phyloP scores from a whole-genome alignment of 1,140 invertebrate species.

The Drosophila azteca region DNA sequence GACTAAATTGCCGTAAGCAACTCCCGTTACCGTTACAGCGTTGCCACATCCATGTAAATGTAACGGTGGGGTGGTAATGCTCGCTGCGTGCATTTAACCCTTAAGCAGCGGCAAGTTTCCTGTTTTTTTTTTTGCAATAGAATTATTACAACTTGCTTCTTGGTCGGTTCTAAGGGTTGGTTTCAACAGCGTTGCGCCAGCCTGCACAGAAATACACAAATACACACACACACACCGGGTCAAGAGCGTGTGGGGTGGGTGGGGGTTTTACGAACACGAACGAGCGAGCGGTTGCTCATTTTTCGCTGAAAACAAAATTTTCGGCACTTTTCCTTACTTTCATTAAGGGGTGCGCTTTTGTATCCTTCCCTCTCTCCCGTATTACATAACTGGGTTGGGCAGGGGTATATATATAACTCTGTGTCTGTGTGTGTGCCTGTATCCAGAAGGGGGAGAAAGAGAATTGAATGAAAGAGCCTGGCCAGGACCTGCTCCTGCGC shows the following conservation, averaged over 20 bases:
- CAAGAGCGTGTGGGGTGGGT: no score
- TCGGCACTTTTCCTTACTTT: constrained; percentile 32
- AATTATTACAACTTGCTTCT: constrained; percentile 68
- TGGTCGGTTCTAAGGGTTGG: constrained; percentile 55
- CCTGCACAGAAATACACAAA: constrained; percentile 7
- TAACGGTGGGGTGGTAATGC: constrained; percentile 53
- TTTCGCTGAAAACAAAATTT: constrained; percentile 45
- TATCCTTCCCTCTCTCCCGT: constrained; percentile 39
- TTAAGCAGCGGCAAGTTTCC: constrained; percentile 40
- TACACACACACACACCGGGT: constrained; percentile 1
- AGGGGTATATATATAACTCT: constrained; percentile 18
- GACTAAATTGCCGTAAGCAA: constrained; percentile 24
- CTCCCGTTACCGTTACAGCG: constrained; percentile 19
- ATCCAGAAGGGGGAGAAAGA: constrained; percentile 18
- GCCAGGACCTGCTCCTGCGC: constrained; percentile 55
- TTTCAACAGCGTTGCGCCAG: constrained; percentile 18
- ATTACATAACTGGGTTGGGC: constrained; percentile 76
- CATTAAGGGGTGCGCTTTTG: constrained; percentile 32
- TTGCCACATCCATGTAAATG: constrained; percentile 43
- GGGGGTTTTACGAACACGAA: no score
- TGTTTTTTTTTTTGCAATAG: constrained; percentile 49
- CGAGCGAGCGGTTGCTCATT: constrained; percentile 58
- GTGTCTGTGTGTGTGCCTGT: constrained; percentile 21
- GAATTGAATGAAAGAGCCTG: constrained; percentile 41
- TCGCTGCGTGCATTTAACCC: constrained; percentile 59